Conservation (phyloP, 1,140 invertebrate genomes). For the Luehdorfia chinensis region DNA sequence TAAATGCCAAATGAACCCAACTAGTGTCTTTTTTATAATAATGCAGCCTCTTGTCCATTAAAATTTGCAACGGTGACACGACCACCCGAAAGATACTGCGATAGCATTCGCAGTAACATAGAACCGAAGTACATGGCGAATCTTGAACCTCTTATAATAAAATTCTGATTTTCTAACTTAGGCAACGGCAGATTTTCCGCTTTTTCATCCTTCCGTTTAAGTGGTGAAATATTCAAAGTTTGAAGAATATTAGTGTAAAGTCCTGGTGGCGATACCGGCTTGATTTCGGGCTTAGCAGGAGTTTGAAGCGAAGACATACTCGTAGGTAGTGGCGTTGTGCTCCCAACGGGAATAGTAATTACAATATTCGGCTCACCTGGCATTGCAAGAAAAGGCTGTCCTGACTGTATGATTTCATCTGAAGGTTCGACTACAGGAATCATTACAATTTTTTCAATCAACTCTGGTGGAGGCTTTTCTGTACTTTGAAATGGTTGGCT, state of each 20-base stretch:
- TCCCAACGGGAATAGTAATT: neutral
- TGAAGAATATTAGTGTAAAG: slow-evolving; percentile 11
- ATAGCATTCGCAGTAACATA: slow-evolving; percentile 34
- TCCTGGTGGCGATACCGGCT: neutral
- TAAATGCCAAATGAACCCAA: neutral
- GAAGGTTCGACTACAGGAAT: slow-evolving; percentile 9
- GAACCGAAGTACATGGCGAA: slow-evolving; percentile 40
- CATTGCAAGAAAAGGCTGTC: slow-evolving; percentile 6
- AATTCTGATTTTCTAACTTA: slow-evolving; percentile 28
- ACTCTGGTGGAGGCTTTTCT: neutral
- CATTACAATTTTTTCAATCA: neutral
- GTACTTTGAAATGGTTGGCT: neutral
- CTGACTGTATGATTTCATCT: slow-evolving; percentile 2
- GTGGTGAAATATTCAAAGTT: slow-evolving; percentile 4
- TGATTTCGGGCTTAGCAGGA: neutral
- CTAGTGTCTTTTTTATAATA: slow-evolving; percentile 4
- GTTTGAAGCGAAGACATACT: neutral
- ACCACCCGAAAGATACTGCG: slow-evolving; percentile 28
- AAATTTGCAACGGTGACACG: slow-evolving; percentile 5
- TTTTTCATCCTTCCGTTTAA: slow-evolving; percentile 3
- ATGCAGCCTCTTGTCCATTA: slow-evolving; percentile 1
- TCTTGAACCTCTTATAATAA: slow-evolving; percentile 36
- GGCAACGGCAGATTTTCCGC: neutral
- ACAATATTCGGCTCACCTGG: neutral
- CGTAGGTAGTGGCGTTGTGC: neutral